Evolutionary conservation across 37 sponge, comb jelly and placozoan genomes (phyloP).

Genomic region (Spongilla lacustris): DNA sequence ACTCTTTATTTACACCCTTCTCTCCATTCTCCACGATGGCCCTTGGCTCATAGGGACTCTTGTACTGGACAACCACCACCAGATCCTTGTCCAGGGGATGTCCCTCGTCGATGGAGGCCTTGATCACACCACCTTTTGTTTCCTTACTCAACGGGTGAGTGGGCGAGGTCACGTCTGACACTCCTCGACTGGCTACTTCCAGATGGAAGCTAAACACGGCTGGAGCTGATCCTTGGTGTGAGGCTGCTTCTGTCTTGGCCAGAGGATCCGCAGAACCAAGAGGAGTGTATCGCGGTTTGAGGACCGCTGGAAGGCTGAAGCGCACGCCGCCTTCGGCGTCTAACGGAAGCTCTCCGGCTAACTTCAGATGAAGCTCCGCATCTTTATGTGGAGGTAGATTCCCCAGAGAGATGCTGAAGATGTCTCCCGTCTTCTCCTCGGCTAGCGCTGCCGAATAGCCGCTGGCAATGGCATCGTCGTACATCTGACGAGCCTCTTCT

Average conservation of each 20-base stretch:
- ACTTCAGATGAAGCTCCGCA: conserved; percentile 61
- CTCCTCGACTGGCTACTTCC: conserved; percentile 10
- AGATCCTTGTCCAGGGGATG: conserved; percentile 31
- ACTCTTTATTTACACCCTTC: conserved; percentile 1
- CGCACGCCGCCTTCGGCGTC: conserved; percentile 51
- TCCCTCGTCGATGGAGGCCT: conserved; percentile 45
- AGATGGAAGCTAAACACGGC: conserved; percentile 52
- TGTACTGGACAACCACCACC: conserved; percentile 30
- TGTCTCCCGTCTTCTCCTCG: conserved; percentile 78
- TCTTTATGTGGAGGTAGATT: conserved; percentile 72
- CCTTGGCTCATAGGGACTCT: conserved; percentile 40
- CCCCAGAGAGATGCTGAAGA: conserved; percentile 77
- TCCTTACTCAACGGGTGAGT: conserved; percentile 45
- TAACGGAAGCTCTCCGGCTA: conserved; percentile 61
- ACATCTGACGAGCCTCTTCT: conserved; percentile 70
- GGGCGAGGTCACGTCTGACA: conserved; percentile 57
- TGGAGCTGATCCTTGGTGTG: conserved; percentile 16
- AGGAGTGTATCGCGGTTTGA: conserved; percentile 76
- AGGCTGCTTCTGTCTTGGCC: conserved; percentile 5
- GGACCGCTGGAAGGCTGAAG: conserved; percentile 62
- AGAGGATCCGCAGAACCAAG: conserved; percentile 33
- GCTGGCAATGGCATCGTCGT: conserved; percentile 77
- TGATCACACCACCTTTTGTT: conserved; percentile 12
- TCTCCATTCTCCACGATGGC: conserved; percentile 42
- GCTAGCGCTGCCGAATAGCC: conserved; percentile 73